Percentiles rank a stretch among this genome's conserved stretches.
Evolutionary conservation across 2,888 invertebrate species (phyloP).

Genomic region (Tenthredo livida): DNA sequence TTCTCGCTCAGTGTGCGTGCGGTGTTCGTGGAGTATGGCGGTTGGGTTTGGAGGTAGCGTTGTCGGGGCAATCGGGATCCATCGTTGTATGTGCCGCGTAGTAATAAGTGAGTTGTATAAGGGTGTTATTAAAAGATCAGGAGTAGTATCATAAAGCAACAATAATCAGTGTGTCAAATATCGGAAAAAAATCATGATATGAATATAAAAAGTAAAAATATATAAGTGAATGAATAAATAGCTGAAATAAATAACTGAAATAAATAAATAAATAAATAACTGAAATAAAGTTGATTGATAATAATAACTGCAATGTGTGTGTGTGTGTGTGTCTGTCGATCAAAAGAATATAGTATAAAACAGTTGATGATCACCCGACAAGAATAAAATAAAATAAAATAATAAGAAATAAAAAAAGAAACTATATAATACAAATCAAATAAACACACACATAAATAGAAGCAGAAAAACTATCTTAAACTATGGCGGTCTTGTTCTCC

Average conservation of each 20-base stretch:
- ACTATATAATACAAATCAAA: background rate
- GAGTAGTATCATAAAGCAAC: background rate
- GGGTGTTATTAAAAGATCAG: background rate
- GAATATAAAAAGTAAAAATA: background rate
- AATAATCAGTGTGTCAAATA: background rate
- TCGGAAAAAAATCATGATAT: background rate
- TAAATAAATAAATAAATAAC: background rate
- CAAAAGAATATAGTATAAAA: background rate
- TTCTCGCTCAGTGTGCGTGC: constrained; percentile 47
- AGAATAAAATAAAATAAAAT: background rate
- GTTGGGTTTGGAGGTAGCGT: constrained; percentile 49
- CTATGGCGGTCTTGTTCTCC: background rate
- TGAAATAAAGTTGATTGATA: background rate
- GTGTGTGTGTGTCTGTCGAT: background rate
- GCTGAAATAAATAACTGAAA: background rate
- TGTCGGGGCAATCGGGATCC: constrained; percentile 19
- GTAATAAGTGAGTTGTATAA: constrained; percentile 35
- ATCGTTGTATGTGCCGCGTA: constrained; percentile 50
- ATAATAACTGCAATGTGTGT: background rate
- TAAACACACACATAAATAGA: background rate
- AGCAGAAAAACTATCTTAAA: background rate
- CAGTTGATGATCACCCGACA: background rate
- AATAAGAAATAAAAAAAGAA: too few species aligned
- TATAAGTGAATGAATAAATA: background rate
- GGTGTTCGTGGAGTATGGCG: constrained; percentile 57